Base-by-base conservation (phyloP, 1,140 invertebrate species). In the Gryllus bimaculatus region DNA sequence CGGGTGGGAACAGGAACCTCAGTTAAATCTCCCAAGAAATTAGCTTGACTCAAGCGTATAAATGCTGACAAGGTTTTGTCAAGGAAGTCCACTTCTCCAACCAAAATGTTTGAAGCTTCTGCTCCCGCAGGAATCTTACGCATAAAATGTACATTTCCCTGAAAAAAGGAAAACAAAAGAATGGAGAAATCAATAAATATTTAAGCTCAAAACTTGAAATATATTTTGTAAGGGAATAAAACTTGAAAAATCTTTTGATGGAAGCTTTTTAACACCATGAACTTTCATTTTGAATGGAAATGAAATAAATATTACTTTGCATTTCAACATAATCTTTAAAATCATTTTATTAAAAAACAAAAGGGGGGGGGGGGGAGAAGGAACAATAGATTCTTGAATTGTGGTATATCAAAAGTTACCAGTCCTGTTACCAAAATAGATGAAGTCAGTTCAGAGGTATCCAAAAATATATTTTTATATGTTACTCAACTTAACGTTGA, bases 21-120 rank as follows among this genome's bases (percentile, higher is more conserved):
- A 13, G 97, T 99, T 47, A 99, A 87, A 85, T 99, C 96, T 7
- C 96, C 97, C 86, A 99, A 91, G 80, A 95, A 90, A n/a, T 91
- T 90, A 12, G 95, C 94, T 81, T 96, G 92, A 84, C 92, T 94
- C 13, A 99, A 89, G 76, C 98, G 91, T 77, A 99, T 92, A 85
- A 99, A 99, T 12, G 94, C 97, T 79, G 95, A 95, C 75, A 99
- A 85, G 0, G 95, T 92, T 84, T 95, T 94, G 78, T 96, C 92
- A 39, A 99, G 89, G 85, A 98, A 98, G 85, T 99, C 96, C 7
- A 99, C 94, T 88, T 99, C 97, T 12, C 98, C 98, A 2, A 99
- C 96, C 12, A 99, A 88, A 83, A 99, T 98, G 85, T 99, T 99
- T 76, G 96, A 96, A 5, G 97, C 96, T 87, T 99, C 98, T 0